Conservation (phyloP, 2,888 invertebrate genomes). For the Dorcus hopei region DNA sequence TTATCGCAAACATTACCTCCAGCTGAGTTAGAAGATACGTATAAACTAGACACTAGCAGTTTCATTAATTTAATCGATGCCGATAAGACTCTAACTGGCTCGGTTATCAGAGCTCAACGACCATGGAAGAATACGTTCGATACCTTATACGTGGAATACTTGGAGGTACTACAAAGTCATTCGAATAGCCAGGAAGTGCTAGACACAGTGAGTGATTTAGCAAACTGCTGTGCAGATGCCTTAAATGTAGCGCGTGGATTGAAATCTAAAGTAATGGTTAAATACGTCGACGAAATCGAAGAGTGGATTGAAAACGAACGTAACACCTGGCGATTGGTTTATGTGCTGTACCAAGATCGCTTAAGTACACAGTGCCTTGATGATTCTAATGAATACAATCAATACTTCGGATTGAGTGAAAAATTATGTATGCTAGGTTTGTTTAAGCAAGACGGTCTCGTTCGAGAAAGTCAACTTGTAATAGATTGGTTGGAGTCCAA, state of each 20-base stretch:
- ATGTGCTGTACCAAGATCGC: constrained; percentile 79
- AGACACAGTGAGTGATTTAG: constrained; percentile 43
- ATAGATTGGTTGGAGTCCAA: constrained; percentile 92
- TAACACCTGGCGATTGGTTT: constrained; percentile 84
- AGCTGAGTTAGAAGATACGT: constrained; percentile 17
- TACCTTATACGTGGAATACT: constrained; percentile 45
- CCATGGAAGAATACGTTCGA: constrained; percentile 44
- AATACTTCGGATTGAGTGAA: constrained; percentile 55
- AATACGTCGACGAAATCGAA: constrained; percentile 38
- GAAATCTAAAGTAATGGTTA: constrained; percentile 39
- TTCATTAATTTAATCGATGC: constrained; percentile 21
- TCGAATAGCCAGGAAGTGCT: constrained; percentile 41
- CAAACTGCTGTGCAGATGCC: constrained; percentile 45
- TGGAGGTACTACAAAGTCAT: constrained; percentile 43
- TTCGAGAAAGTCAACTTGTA: constrained; percentile 73
- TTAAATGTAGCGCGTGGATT: constrained; percentile 42
- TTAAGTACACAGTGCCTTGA: constrained; percentile 49
- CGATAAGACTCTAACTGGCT: constrained; percentile 38
- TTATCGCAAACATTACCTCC: constrained; percentile 33
- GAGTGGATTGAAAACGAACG: constrained; percentile 74
- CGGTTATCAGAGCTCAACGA: constrained; percentile 35
- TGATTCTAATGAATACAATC: constrained; percentile 31
- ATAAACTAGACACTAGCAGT: constrained; percentile 17
- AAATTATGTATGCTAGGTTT: constrained; percentile 57
- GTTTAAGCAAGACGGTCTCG: constrained; percentile 56